A percentile compares a stretch with the other conserved stretches of the same genome.
Conservation (phyloP, 2,797 vertebrate genomes). For the Agapornis canus region DNA sequence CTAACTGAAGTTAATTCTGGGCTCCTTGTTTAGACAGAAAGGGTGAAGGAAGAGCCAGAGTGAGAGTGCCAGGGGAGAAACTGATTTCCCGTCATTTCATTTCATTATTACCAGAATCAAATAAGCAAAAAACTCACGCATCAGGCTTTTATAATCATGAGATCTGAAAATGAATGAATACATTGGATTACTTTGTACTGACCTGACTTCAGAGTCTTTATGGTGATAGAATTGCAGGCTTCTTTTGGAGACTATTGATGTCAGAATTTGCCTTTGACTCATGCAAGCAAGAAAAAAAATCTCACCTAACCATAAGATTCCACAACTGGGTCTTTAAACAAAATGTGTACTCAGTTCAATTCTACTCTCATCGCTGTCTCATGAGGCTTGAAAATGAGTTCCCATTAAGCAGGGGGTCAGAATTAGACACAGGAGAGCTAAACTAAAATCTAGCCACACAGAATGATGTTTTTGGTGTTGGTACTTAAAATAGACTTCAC, state of each 20-base stretch:
- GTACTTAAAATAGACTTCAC: not conserved
- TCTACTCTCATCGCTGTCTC: not conserved
- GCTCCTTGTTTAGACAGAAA: slow-evolving; percentile 8
- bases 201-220: slow-evolving; percentile 39
- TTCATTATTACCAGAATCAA: slow-evolving; percentile 65
- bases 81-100: slow-evolving; percentile 59
- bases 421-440: not conserved
- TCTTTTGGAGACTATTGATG: not conserved
- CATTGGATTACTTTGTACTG: slow-evolving; percentile 40
- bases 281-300: not conserved
- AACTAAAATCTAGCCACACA: not conserved
- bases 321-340: not conserved
- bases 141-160: slow-evolving; percentile 57
- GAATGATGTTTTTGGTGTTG: not conserved
- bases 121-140: slow-evolving; percentile 63
- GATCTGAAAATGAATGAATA: slow-evolving; percentile 50
- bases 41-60: slow-evolving; percentile 2
- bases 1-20: slow-evolving; percentile 45
- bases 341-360: not conserved
- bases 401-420: not conserved
- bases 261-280: slow-evolving; percentile 16
- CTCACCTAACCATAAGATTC: not conserved
- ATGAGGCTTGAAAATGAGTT: not conserved
- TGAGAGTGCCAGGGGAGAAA: not conserved
- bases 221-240: slow-evolving; percentile 11